A percentile compares a stretch with the other conserved stretches of the same genome.
phyloP scores from a whole-genome alignment of 2,888 invertebrate species.

The Epistrophella euchroma region DNA sequence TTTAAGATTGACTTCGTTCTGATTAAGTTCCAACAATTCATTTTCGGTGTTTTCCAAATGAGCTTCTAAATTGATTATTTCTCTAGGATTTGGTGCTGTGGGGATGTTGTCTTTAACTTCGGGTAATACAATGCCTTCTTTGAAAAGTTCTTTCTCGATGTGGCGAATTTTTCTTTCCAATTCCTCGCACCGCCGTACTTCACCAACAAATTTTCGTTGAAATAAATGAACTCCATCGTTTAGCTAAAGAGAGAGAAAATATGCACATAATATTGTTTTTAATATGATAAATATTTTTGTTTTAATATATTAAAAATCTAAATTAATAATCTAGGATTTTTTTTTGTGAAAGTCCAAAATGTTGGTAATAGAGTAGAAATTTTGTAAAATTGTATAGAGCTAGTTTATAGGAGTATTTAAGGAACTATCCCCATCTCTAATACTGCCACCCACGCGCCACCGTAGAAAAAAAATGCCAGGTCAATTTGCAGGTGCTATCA shows the following conservation, averaged over 20 bases:
- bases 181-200: slow-evolving; percentile 78
- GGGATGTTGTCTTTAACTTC: slow-evolving; percentile 73
- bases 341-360: too few relatives aligned
- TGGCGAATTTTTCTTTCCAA: slow-evolving; percentile 77
- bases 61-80: slow-evolving; percentile 74
- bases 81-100: slow-evolving; percentile 23
- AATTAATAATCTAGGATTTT: too few relatives aligned
- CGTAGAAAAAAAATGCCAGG: too few relatives aligned
- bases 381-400: too few relatives aligned
- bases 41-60: slow-evolving; percentile 70
- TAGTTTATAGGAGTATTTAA: too few relatives aligned
- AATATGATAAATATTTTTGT: too few relatives aligned
- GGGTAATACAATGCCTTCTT: slow-evolving; percentile 76
- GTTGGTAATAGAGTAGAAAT: too few relatives aligned
- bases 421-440: too few relatives aligned
- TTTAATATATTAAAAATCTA: too few relatives aligned
- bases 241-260: background rate
- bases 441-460: too few relatives aligned
- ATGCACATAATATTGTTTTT: background rate
- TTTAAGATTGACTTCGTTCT: slow-evolving; percentile 75
- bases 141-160: slow-evolving; percentile 76
- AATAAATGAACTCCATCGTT: slow-evolving; percentile 62
- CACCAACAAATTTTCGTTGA: slow-evolving; percentile 77
- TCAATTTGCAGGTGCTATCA: too few relatives aligned
- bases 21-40: slow-evolving; percentile 77